Base-by-base conservation (phyloP, 2,113 vertebrate genomes). In the Alaudala cheleensis region DNA sequence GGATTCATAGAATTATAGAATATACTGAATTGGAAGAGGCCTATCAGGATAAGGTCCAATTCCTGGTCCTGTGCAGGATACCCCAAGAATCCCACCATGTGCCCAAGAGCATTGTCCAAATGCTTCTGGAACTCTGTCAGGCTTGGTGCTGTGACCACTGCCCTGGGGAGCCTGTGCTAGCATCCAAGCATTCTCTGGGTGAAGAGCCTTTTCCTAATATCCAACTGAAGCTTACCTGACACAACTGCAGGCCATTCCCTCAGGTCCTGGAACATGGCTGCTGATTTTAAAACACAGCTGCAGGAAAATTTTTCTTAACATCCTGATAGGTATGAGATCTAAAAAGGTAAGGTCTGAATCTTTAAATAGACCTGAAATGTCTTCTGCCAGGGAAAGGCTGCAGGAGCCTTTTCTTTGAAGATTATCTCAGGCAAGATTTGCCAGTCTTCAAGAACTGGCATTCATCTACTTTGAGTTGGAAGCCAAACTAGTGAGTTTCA, bases 171-270 rank as follows among this genome's bases (percentile, higher is more conserved):
- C 8, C 22, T 61, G 10, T 79, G 45, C 12, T n/a, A 79, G 6
- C 6, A 5, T 5, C 21, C 49, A 61, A 0, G 1, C 10, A 9
- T 14, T 7, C 24, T 21, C n/a, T 61, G 40, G 28, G 20, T 40
- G 56, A n/a, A 25, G 49, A 70, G 11, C 4, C 3, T 70, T 62
- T 39, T 40, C 28, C 20, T 53, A 4, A 53, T 29, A 61, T 11
- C 15, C 39, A 78, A 11, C 19, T 29, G 34, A 31, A 66, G 14
- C 16, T 33, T 57, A 8, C 40, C 28, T 40, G 13, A 47, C 24
- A n/a, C n/a, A 79, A 16, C 40, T 62, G 19, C 21, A 70, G n/a
- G 23, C 11, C 23, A 11, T 47, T 47, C 21, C 7, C 13, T 58
- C 3, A 4, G 40, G 39, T 70, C 13, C n/a, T 37, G 37, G 16